Conservation (phyloP, 2,797 vertebrate genomes). For the Smutsia gigantea region DNA sequence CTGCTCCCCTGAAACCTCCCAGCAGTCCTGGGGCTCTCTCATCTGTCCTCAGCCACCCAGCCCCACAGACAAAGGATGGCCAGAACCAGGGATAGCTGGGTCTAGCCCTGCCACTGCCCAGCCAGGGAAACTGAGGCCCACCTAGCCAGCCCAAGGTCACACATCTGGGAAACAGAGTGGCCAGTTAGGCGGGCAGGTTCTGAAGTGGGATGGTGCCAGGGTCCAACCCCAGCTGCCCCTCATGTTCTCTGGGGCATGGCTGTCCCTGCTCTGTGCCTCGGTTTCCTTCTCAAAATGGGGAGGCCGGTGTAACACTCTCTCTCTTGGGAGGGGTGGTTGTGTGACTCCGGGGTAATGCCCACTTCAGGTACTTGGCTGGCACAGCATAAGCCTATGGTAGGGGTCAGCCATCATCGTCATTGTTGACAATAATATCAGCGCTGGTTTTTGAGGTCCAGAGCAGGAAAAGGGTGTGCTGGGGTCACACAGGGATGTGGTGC, state of each 20-base stretch:
- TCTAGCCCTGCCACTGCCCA: neutral
- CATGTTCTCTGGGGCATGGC: rapidly evolving
- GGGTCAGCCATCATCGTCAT: neutral
- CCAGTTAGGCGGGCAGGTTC: neutral
- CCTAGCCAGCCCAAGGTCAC: neutral
- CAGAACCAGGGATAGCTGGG: neutral
- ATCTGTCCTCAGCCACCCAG: neutral
- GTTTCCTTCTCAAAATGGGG: neutral
- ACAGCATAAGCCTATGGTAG: rapidly evolving
- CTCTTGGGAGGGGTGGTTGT: neutral
- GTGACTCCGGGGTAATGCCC: rapidly evolving
- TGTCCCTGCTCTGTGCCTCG: too few relatives aligned
- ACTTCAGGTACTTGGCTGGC: neutral
- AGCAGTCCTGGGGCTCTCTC: neutral
- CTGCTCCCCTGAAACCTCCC: neutral
- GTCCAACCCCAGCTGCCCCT: neutral
- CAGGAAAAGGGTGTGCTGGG: neutral
- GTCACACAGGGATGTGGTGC: too few relatives aligned
- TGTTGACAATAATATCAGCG: neutral
- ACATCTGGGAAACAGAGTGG: neutral
- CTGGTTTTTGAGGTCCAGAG: neutral
- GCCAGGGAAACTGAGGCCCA: neutral
- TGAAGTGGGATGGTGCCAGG: rapidly evolving
- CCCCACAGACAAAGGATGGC: neutral
- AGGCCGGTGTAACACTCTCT: neutral